Percentiles rank a stretch among this genome's conserved stretches.
These are phyloP conservation scores for Hetaerina titia DNA, from an alignment of 2,888 invertebrate genomes.

Conservation along the genomic window DNA sequence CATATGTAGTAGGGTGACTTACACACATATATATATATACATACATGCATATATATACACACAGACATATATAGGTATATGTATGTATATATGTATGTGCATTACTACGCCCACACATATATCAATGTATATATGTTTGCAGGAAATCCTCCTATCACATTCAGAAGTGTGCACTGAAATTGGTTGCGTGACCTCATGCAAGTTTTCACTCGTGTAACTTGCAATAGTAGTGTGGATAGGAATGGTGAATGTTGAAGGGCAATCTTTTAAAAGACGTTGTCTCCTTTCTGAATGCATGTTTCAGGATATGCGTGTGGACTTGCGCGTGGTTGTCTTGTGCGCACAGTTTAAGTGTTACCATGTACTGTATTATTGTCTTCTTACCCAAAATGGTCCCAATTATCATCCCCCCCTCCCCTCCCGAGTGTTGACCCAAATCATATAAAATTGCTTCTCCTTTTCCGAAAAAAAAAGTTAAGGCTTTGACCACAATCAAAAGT, in stretches of 20 bases:
- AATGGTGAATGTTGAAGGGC: slow-evolving; percentile 1
- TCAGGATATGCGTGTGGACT: slow-evolving; percentile 34
- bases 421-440: slow-evolving; percentile 44
- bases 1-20: too few species aligned
- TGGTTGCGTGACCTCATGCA: slow-evolving; percentile 24
- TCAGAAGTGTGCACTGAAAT: not conserved
- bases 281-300: slow-evolving; percentile 41
- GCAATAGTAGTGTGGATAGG: slow-evolving; percentile 11
- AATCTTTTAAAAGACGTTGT: slow-evolving; percentile 24
- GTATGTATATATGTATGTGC: too few species aligned
- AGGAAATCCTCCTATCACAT: slow-evolving; percentile 22
- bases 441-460: slow-evolving; percentile 57
- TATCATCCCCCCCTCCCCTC: slow-evolving; percentile 13
- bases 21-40: too few species aligned
- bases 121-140: slow-evolving; percentile 11
- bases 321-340: slow-evolving; percentile 62
- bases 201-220: not conserved
- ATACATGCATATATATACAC: too few species aligned
- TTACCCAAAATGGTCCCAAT: slow-evolving; percentile 22
- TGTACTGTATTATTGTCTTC: slow-evolving; percentile 62
- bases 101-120: too few species aligned
- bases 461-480: slow-evolving; percentile 40
- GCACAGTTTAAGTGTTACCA: slow-evolving; percentile 60
- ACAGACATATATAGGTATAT: too few species aligned
- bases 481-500: slow-evolving; percentile 56